These are phyloP conservation scores for Ormyrus thymus DNA, from an alignment of 2,888 invertebrate genomes.

Conservation along the genomic window DNA sequence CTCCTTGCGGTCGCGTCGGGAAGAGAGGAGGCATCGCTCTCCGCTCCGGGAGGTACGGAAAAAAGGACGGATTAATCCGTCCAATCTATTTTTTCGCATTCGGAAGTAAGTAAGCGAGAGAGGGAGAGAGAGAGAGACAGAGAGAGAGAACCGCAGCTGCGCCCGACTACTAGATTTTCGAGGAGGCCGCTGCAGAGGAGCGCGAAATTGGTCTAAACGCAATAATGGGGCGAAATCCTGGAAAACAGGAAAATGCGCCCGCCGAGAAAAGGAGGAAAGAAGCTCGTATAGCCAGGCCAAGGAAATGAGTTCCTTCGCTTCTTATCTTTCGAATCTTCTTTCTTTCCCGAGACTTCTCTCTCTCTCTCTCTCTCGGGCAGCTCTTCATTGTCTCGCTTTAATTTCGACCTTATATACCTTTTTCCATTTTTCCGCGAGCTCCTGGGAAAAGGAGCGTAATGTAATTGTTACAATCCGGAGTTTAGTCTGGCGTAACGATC, in stretches of 20 bases:
- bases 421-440: background rate
- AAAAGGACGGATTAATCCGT: too few species aligned
- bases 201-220: slow-evolving; percentile 39
- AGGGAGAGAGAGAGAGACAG: slow-evolving; percentile 5
- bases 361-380: slow-evolving; percentile 9
- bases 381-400: slow-evolving; percentile 34
- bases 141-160: background rate
- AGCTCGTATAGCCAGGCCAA: too few species aligned
- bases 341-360: slow-evolving; percentile 9
- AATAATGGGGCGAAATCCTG: slow-evolving; percentile 36
- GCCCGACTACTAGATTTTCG: slow-evolving; percentile 1
- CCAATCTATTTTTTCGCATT: too few species aligned
- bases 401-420: slow-evolving; percentile 2
- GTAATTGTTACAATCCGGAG: background rate
- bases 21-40: too few species aligned
- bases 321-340: slow-evolving; percentile 21
- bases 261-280: background rate
- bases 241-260: slow-evolving; percentile 10
- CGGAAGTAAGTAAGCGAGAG: background rate
- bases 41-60: too few species aligned
- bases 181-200: background rate
- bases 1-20: too few species aligned
- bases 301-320: too few species aligned
- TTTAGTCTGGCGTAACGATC: background rate
- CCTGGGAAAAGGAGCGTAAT: background rate